phyloP scores from a whole-genome alignment of 2,113 vertebrate genomes.

The Glareola pratincola region DNA sequence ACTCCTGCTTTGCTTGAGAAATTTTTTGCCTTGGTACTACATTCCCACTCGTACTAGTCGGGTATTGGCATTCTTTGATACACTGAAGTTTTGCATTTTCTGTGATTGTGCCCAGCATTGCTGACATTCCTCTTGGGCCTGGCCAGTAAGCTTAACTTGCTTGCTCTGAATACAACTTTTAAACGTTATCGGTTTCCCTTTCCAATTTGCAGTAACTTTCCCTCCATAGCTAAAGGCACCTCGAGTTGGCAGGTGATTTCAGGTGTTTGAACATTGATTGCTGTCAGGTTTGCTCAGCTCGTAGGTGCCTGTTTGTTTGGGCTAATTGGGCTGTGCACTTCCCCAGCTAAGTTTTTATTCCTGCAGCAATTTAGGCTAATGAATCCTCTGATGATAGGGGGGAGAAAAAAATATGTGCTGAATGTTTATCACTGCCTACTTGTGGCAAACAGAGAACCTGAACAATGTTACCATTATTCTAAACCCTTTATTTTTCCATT shows the following conservation, averaged over 20 bases:
- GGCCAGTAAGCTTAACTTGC: not conserved
- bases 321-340: not conserved
- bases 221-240: not conserved
- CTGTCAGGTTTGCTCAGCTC: not conserved
- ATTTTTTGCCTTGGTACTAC: not conserved
- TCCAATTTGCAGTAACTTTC: not conserved
- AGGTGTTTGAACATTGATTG: not conserved
- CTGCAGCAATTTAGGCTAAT: not conserved
- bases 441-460: not conserved
- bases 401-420: not conserved
- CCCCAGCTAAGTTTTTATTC: not conserved
- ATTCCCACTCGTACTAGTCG: not conserved
- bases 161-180: not conserved
- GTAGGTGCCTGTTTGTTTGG: not conserved
- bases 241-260: not conserved
- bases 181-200: not conserved
- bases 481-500: not conserved
- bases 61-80: not conserved
- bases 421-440: not conserved
- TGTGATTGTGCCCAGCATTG: not conserved
- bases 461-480: not conserved
- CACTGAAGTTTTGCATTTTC: not conserved
- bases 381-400: not conserved
- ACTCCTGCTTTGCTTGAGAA: not conserved
- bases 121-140: not conserved